These are phyloP conservation scores for Cacatua alba DNA, from an alignment of 2,113 vertebrate species.

Conservation along the genomic window DNA sequence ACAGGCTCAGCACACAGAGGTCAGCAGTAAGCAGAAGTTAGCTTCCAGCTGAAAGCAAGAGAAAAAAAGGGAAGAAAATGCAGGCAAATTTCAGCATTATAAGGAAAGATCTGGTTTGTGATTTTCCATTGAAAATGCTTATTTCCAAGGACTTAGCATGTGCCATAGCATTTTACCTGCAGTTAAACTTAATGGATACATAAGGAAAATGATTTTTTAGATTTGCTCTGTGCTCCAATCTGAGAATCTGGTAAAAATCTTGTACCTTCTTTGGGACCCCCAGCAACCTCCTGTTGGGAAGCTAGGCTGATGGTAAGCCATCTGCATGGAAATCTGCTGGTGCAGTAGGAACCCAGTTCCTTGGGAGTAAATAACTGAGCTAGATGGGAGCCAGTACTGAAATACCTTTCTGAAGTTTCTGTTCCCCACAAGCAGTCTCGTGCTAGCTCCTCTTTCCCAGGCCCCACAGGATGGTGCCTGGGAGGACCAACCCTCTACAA, in stretches of 20 bases:
- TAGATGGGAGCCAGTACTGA: background rate
- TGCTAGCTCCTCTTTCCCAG: background rate
- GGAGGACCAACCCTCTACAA: background rate
- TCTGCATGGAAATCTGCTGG: background rate
- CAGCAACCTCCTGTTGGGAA: fast-evolving
- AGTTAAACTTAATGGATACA: background rate
- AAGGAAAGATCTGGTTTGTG: background rate
- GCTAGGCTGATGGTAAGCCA: background rate
- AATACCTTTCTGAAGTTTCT: background rate
- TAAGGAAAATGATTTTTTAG: background rate
- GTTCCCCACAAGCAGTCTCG: background rate
- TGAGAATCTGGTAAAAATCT: background rate
- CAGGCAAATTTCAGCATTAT: background rate
- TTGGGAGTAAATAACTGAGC: background rate
- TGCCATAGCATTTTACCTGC: background rate
- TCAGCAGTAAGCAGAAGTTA: background rate
- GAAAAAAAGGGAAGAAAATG: background rate
- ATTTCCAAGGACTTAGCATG: background rate
- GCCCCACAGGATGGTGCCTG: background rate
- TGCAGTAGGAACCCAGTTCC: background rate
- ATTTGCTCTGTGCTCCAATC: background rate
- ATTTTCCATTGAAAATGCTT: background rate
- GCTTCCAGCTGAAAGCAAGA: background rate
- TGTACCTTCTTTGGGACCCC: background rate
- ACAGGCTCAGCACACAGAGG: fast-evolving